phyloP scores from a whole-genome alignment of 2,113 vertebrate species.

The Gasterosteus nipponicus region DNA sequence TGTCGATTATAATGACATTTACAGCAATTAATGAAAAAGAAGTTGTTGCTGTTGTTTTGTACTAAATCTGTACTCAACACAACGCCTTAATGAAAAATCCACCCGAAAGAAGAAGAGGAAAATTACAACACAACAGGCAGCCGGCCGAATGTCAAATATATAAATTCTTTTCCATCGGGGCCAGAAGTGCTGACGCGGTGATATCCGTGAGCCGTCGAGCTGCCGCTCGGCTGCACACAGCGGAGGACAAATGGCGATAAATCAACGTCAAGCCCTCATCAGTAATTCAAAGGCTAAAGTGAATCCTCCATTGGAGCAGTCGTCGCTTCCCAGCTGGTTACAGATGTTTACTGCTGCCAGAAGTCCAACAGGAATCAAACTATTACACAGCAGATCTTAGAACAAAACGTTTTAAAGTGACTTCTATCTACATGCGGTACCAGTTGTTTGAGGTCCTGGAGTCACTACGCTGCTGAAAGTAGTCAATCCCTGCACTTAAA shows the following conservation, averaged over 20 bases:
- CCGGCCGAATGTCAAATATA: background rate
- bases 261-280: constrained; percentile 31
- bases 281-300: constrained; percentile 26
- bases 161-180: background rate
- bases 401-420: background rate
- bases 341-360: background rate
- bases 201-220: constrained; percentile 13
- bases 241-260: constrained; percentile 56
- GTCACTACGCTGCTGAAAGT: background rate
- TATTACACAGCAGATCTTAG: background rate
- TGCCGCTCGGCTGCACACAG: background rate
- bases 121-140: background rate
- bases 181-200: constrained; percentile 26
- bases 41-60: background rate
- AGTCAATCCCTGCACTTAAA: background rate
- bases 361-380: background rate
- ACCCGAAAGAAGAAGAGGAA: background rate
- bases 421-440: too few species aligned
- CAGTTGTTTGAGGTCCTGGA: background rate
- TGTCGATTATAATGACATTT: too few species aligned
- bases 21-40: background rate
- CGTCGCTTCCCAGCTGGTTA: background rate
- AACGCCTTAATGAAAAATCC: background rate
- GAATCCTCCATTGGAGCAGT: constrained; percentile 11
- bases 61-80: background rate